Percentiles rank a stretch among this genome's conserved stretches.
Conservation (phyloP, 2,888 invertebrate species). For the Itoplectis maculator region DNA sequence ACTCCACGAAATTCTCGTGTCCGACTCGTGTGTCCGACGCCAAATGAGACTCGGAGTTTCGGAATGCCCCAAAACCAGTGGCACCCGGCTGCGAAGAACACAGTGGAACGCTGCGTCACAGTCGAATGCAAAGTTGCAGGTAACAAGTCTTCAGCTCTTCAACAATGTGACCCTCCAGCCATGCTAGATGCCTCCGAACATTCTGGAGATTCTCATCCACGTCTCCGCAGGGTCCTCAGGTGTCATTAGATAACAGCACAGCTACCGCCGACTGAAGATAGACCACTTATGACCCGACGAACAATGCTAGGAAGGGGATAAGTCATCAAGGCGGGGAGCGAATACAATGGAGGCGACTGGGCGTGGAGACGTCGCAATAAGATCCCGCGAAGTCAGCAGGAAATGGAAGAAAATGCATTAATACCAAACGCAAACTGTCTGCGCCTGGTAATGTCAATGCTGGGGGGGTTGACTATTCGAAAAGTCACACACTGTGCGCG, state of each 20-base stretch:
- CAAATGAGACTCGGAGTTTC: constrained; percentile 11
- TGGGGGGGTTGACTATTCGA: neutral
- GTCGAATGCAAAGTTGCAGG: constrained; percentile 16
- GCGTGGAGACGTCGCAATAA: neutral
- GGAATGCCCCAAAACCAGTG: neutral
- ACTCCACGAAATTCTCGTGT: constrained; percentile 1
- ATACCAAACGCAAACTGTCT: neutral
- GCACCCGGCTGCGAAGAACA: neutral
- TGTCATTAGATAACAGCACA: neutral
- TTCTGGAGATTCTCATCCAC: neutral
- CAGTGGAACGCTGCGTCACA: neutral
- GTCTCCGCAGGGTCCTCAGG: neutral
- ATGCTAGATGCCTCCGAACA: neutral
- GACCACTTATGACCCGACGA: neutral
- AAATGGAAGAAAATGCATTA: neutral
- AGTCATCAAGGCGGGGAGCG: neutral
- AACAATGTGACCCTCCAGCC: constrained; percentile 4
- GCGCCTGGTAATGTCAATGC: neutral
- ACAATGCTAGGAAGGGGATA: neutral
- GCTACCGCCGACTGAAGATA: neutral
- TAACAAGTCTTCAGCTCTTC: neutral
- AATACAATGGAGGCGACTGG: neutral
- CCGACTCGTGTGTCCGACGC: neutral
- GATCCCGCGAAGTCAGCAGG: constrained; percentile 10
- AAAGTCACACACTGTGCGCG: neutral